Evolutionary conservation across 2,888 invertebrate species (phyloP).

Genomic region (Pecten maximus): DNA sequence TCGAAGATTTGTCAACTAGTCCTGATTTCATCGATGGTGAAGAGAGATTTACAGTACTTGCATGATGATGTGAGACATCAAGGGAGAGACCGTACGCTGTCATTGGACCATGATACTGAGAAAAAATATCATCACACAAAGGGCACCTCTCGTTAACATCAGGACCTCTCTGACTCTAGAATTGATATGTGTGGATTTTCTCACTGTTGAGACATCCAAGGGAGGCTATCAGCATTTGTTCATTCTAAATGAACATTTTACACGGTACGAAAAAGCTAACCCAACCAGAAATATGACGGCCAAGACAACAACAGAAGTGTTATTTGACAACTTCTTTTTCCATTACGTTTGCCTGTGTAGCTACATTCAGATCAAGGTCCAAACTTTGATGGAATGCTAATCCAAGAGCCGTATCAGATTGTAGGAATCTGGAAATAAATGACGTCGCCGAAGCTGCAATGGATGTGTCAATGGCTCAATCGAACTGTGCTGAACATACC

Average conservation of each 20-base stretch:
- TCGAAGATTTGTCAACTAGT: constrained; percentile 41
- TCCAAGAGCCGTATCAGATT: constrained; percentile 51
- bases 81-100: constrained; percentile 50
- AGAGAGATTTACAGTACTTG: constrained; percentile 29
- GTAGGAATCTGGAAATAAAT: constrained; percentile 52
- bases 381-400: constrained; percentile 53
- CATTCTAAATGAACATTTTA: constrained; percentile 53
- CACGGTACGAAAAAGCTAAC: constrained; percentile 49
- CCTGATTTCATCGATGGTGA: constrained; percentile 39
- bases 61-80: constrained; percentile 55
- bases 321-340: constrained; percentile 52
- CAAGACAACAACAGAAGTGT: constrained; percentile 51
- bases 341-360: constrained; percentile 53
- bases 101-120: constrained; percentile 24
- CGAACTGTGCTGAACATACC: constrained; percentile 49
- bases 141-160: constrained; percentile 47
- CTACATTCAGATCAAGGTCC: constrained; percentile 57
- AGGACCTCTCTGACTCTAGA: constrained; percentile 47
- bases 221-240: constrained; percentile 42
- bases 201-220: constrained; percentile 46
- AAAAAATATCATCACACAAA: too few species aligned
- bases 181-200: constrained; percentile 49
- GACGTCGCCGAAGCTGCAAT: constrained; percentile 58
- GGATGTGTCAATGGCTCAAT: constrained; percentile 56
- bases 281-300: constrained; percentile 57